Evolutionary conservation across 2,888 invertebrate species (phyloP), one percentile per base, ranked within the genome.

Genomic region (Hydrotaea cyrtoneurina): DNA sequence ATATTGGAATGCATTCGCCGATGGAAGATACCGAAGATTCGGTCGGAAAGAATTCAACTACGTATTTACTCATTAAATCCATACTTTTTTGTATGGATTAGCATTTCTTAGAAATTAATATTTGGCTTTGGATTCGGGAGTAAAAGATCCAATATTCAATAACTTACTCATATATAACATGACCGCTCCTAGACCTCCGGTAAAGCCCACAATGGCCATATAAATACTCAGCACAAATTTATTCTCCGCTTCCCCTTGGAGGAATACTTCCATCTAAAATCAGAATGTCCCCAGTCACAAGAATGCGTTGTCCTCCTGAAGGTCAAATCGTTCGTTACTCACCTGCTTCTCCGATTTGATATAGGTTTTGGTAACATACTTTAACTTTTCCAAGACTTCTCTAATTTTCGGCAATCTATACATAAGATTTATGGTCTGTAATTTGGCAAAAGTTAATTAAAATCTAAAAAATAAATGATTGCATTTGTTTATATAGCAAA

Each of bases 331-430:
- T 17, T 7, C 17, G 2, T 23, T 7, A 19, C 57, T 75, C 46
- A 87, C 87, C 82, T 88, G 88, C 17, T 80, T 82, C 3, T 82
- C 50, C 0, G 86, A 83, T 7, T 81, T 74, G 0, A 86, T 85
- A 64, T 86, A 87, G 19, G 80, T 86, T 71, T 71, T 82, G 0
- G 86, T 78, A 2, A 86, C 64, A 46, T 82, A 62, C n/a, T 83
- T 83, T 4, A 87, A 43, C 17, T 84, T 74, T 2, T 66, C 59
- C 4, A 87, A 55, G 26, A 88, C 75, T 0, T 62, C 21, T 0
- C 78, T 50, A 7, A 87, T 46, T n/a, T 85, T 84, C 2, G 64
- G 36, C 8, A 79, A 62, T 1, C 82, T 78, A 57, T 84, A 87
- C 23, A 87, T 79, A 1, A 75, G 21, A 66, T 87, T 87, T 13